These are phyloP conservation scores for Cylloceria caligata DNA, from an alignment of 2,888 invertebrate genomes.

Conservation along the genomic window DNA sequence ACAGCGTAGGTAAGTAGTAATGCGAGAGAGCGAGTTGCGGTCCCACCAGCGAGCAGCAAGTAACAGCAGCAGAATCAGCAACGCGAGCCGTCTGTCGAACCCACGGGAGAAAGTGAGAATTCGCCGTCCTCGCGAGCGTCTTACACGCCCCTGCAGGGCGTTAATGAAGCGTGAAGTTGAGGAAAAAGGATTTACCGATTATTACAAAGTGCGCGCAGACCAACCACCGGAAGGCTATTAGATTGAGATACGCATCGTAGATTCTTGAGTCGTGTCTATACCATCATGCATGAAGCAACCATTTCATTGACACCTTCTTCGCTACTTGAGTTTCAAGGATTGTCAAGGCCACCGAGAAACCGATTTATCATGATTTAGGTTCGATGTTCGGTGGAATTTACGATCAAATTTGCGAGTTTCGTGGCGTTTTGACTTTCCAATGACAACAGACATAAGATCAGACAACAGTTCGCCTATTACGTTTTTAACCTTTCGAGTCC, in stretches of 20 bases:
- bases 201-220: constrained; percentile 30
- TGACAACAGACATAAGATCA: too few species aligned
- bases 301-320: background rate
- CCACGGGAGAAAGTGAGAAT: constrained; percentile 67
- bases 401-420: background rate
- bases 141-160: constrained; percentile 29
- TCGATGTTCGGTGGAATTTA: background rate
- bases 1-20: constrained; percentile 11
- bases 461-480: too few species aligned
- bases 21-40: constrained; percentile 13
- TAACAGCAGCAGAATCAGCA: background rate
- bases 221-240: constrained; percentile 11
- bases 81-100: constrained; percentile 59
- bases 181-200: constrained; percentile 45
- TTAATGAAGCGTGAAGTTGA: constrained; percentile 65
- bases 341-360: background rate
- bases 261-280: background rate
- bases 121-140: constrained; percentile 44
- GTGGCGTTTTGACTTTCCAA: background rate
- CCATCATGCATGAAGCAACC: background rate
- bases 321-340: constrained; percentile 7
- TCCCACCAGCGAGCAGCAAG: background rate
- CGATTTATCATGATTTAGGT: background rate
- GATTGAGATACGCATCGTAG: constrained; percentile 34
- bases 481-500: too few species aligned